A percentile compares a stretch with the other conserved stretches of the same genome.
Conservation (phyloP, 2,797 vertebrate genomes). For the Tragopan temminckii region DNA sequence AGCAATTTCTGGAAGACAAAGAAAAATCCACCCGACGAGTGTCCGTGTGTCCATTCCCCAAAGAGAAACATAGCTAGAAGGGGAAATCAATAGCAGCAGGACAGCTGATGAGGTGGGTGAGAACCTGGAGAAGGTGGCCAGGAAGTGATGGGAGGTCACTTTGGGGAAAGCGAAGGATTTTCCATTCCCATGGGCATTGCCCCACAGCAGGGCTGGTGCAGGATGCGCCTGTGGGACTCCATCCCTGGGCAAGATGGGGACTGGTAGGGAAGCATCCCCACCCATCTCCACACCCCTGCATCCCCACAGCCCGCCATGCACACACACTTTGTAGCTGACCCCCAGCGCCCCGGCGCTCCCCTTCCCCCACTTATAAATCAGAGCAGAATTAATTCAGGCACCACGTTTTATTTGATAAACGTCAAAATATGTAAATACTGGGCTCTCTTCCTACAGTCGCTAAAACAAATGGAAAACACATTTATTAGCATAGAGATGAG, state of each 20-base stretch:
- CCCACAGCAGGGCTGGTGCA: background rate
- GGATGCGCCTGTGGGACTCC: background rate
- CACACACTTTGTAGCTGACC: background rate
- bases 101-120: background rate
- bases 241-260: background rate
- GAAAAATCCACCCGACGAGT: background rate
- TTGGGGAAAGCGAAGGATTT: background rate
- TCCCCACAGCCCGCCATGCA: background rate
- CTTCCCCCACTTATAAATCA: conserved; percentile 59
- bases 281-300: background rate
- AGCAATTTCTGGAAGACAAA: conserved; percentile 47
- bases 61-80: background rate
- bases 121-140: background rate
- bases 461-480: conserved; percentile 88
- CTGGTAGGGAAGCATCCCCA: background rate
- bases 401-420: conserved; percentile 80
- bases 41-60: background rate
- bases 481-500: conserved; percentile 93
- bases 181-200: background rate
- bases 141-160: background rate
- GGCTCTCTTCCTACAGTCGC: conserved; percentile 80
- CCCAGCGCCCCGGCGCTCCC: background rate
- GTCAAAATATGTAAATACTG: conserved; percentile 83
- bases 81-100: background rate
- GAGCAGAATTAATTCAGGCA: conserved; percentile 76